Base-by-base conservation (phyloP, 2,797 vertebrate species). In the Perodicticus potto region DNA sequence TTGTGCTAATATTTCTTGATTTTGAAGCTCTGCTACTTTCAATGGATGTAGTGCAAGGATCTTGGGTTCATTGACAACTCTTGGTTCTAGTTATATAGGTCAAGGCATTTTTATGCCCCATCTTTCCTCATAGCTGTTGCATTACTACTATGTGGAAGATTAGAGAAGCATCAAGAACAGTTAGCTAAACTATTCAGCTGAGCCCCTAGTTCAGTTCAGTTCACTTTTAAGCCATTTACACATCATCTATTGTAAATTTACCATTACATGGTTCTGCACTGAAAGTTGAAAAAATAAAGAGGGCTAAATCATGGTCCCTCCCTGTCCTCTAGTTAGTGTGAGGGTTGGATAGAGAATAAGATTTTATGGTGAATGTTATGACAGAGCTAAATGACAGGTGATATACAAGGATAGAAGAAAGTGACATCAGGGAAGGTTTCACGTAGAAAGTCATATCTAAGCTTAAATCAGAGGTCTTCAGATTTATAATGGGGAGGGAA, bases 11-110 rank as follows among this genome's bases (percentile, higher is more conserved):
- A 49, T 49, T 12, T 76, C 59, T 86, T 93, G 81, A 93, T 19
- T 86, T 82, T 76, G 61, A 76, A 76, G 77, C 23, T 92, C 57
- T 61, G 8, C 53, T 63, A 69, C 37, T 80, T 95, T 93, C 57
- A 59, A 22, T 4, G 23, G 40, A 10, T 78, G 1, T 27, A 80
- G 19, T 80, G 67, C 65, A 87, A 80, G n/a, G 37, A n/a, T 65
- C 34, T 63, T 89, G 45, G 16, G 19, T 70, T 94, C 22, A 2
- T 27, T 77, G 77, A 78, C 34, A 76, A 55, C 23, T 59, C 34
- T 93, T 32, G 43, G 14, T 74, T 74, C 34, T 74, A 49, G 37
- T 37, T 78, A 49, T 37, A 32, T 32, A 72, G 69, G 43, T 67
- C 65, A 84, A 17, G 63, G 72, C 5, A 69, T 76, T 89, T 84